These are phyloP conservation scores for Yasuhikotakia modesta DNA, from an alignment of 2,797 vertebrate genomes.

Conservation along the genomic window DNA sequence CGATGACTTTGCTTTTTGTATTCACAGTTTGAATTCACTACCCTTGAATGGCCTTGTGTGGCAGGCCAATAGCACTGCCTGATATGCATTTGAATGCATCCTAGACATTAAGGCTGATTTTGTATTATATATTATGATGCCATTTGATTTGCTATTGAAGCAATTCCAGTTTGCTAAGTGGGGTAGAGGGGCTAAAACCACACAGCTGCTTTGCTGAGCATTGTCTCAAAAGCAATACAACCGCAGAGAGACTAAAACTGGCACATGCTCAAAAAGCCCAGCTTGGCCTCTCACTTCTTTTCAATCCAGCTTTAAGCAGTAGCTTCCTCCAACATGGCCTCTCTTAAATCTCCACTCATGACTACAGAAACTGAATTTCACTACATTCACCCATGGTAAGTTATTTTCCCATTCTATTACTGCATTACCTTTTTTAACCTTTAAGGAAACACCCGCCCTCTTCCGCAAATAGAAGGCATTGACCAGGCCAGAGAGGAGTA, in stretches of 20 bases:
- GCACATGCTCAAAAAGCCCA: constrained; percentile 51
- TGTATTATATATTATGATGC: constrained; percentile 29
- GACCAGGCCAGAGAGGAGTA: constrained; percentile 41
- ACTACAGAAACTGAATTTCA: background rate
- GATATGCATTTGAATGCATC: constrained; percentile 21
- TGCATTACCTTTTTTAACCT: constrained; percentile 3
- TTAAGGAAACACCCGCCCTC: constrained; percentile 49
- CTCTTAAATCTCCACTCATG: constrained; percentile 1
- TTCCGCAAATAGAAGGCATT: constrained; percentile 65
- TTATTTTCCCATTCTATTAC: constrained; percentile 5
- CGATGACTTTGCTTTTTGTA: constrained; percentile 23
- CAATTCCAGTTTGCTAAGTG: constrained; percentile 34
- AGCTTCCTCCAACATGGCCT: constrained; percentile 24
- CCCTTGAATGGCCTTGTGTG: constrained; percentile 35
- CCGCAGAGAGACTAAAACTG: constrained; percentile 45
- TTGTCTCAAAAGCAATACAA: constrained; percentile 46
- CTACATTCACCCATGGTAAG: background rate
- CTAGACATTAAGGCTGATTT: constrained; percentile 27
- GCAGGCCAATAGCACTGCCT: background rate
- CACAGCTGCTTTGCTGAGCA: constrained; percentile 52
- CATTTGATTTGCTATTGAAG: constrained; percentile 49
- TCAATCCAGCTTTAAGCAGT: constrained; percentile 14
- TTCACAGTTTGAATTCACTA: constrained; percentile 25
- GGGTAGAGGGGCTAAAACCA: constrained; percentile 36
- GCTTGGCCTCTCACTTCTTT: constrained; percentile 15